Percentiles rank a stretch among this genome's conserved stretches.
Evolutionary conservation across 2,888 invertebrate species (phyloP).

Genomic region (Eristalis intricaria): DNA sequence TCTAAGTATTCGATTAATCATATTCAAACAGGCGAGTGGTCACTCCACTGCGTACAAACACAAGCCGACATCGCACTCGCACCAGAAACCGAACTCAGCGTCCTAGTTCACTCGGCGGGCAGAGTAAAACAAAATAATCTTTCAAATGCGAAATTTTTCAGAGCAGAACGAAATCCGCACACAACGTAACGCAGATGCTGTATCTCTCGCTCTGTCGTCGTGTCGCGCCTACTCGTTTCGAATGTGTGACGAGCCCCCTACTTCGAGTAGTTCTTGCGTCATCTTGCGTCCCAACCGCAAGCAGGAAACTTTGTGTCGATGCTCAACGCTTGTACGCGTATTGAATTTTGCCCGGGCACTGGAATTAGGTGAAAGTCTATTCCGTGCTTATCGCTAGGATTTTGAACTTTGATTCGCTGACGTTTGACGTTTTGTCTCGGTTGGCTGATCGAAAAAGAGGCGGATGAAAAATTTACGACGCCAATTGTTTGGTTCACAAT

Average conservation of each 20-base stretch:
- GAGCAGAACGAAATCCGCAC: not conserved
- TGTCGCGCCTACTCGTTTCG: not conserved
- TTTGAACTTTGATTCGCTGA: conserved; percentile 33
- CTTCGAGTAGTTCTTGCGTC: conserved; percentile 16
- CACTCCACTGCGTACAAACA: not conserved
- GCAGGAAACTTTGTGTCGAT: conserved; percentile 1
- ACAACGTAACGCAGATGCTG: conserved; percentile 6
- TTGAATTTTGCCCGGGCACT: not conserved
- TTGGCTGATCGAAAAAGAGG: not conserved
- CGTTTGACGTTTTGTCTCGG: not conserved
- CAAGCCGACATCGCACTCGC: not conserved
- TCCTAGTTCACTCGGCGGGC: conserved; percentile 35
- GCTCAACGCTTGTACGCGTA: not conserved
- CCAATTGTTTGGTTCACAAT: conserved; percentile 1
- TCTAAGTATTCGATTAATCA: conserved; percentile 31
- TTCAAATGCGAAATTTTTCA: conserved; percentile 15
- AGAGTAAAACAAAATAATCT: not conserved
- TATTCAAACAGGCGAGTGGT: not conserved
- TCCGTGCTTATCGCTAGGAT: conserved; percentile 34
- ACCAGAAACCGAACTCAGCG: conserved; percentile 36
- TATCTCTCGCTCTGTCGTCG: not conserved
- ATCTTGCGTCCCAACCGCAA: conserved; percentile 5
- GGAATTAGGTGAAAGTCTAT: conserved; percentile 9
- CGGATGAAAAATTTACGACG: not conserved
- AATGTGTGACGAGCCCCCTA: conserved; percentile 31